Base-by-base conservation (phyloP, 1,140 invertebrate genomes). In the Plutomurus gul region DNA sequence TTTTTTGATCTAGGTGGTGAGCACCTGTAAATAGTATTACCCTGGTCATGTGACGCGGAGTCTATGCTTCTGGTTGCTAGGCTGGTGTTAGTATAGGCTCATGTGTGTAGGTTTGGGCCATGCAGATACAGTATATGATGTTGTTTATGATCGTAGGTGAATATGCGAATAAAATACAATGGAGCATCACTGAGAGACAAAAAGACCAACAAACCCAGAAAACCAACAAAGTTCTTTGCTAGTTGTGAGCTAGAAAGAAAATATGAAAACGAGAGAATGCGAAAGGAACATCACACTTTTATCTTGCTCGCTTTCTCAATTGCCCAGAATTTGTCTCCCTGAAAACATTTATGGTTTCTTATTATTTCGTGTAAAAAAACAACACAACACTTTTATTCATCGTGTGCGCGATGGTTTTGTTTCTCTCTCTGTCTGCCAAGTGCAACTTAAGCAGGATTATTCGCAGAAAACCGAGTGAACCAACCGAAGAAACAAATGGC, bases 361-460 rank as follows among this genome's bases (percentile, higher is more conserved):
- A 65, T 65, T 65, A 65, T 65, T 65, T 65, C 56, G 56, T 65
- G 30, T 65, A 65, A 65, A 65, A n/a, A 65, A 65, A 65, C 56
- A 65, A 65, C 56, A 65, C 56, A 65, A 65, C 56, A 65, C 27
- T 65, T 65, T n/a, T 36, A 16, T 65, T 65, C 56, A 65, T 65
- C 27, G 56, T 65, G 27, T 60, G 25, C 7, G 11, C 56, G 56
- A 65, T 65, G 27, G 56, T 65, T 65, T 65, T 65, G 27, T 33
- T 2, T 10, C 39, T 43, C 39, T 43, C 13, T 65, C 56, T 33
- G 25, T 65, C 56, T 65, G 56, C 56, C 56, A 65, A n/a, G 11
- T 65, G 56, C 30, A 65, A 27, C 56, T 30, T 30, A 60, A 60
- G 33, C 25, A 65, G 56, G 56, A 33, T 65, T 33, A 60, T 43